Percentiles rank a stretch among this genome's conserved stretches.
Evolutionary conservation across 1,140 invertebrate genomes (phyloP).

Genomic region (Heliconius hewitsoni): DNA sequence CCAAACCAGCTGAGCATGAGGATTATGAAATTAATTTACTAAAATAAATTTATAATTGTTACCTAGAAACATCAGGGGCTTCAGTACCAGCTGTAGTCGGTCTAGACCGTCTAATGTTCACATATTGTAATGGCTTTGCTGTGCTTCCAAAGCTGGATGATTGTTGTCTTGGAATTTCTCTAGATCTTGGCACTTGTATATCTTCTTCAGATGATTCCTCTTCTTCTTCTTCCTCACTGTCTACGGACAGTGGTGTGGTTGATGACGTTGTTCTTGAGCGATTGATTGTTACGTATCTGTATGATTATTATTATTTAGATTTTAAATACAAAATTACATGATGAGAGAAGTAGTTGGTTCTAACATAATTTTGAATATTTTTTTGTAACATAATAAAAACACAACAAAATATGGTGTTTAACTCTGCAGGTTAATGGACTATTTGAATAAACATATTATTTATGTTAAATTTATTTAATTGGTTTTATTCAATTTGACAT

Average conservation of each 20-base stretch:
- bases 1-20: too few relatives aligned
- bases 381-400: too few relatives aligned
- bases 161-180: conserved; percentile 49
- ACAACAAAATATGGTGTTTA: too few relatives aligned
- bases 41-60: conserved; percentile 16
- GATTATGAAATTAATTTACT: too few relatives aligned
- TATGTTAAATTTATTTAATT: too few relatives aligned
- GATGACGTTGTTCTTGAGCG: conserved; percentile 65
- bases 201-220: conserved; percentile 37
- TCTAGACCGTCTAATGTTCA: conserved; percentile 84
- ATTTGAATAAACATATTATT: too few relatives aligned
- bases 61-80: conserved; percentile 65
- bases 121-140: conserved; percentile 82
- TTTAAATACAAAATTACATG: not conserved
- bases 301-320: conserved; percentile 7
- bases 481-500: too few relatives aligned
- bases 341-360: too few relatives aligned
- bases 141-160: conserved; percentile 55
- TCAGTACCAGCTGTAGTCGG: conserved; percentile 76
- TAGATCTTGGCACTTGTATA: conserved; percentile 37
- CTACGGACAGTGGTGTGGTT: conserved; percentile 53
- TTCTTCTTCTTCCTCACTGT: conserved; percentile 66
- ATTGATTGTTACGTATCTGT: conserved; percentile 82
- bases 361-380: too few relatives aligned
- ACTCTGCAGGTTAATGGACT: too few relatives aligned